These are phyloP conservation scores for Hormaphis cornu DNA, from an alignment of 1,140 invertebrate species.

Conservation along the genomic window DNA sequence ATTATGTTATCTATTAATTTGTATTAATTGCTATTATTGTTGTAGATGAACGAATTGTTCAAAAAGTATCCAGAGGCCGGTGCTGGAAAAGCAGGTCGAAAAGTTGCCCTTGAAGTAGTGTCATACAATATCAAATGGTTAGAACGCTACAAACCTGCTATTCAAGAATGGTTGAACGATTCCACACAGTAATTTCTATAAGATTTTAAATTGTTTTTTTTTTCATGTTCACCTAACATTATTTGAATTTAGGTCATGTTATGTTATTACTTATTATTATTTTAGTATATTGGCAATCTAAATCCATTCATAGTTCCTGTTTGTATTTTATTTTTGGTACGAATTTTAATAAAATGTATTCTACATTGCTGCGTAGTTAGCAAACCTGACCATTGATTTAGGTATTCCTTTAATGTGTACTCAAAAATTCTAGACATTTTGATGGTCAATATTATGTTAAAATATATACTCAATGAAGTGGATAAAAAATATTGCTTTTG, in stretches of 20 bases:
- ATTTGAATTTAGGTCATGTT: background rate
- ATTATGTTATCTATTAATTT: background rate
- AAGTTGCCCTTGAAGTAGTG: conserved; percentile 65
- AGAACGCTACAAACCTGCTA: conserved; percentile 27
- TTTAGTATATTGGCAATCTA: no score
- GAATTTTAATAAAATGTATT: no score
- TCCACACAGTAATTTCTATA: background rate
- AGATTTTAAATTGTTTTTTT: background rate
- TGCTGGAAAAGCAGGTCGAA: conserved; percentile 62
- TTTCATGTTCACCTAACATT: background rate
- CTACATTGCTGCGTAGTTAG: no score
- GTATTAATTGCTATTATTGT: conserved; percentile 32
- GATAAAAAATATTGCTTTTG: no score
- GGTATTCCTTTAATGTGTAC: no score
- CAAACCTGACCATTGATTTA: no score
- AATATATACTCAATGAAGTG: no score
- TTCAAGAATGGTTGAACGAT: conserved; percentile 27
- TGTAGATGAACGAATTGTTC: conserved; percentile 69
- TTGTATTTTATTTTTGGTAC: background rate
- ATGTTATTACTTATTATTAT: background rate
- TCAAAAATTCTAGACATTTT: no score
- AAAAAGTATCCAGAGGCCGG: conserved; percentile 72
- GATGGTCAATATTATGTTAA: no score
- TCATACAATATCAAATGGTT: conserved; percentile 74
- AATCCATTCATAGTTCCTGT: background rate